phyloP scores from a whole-genome alignment of 1,140 invertebrate species.

The Drosophila fuyamai region DNA sequence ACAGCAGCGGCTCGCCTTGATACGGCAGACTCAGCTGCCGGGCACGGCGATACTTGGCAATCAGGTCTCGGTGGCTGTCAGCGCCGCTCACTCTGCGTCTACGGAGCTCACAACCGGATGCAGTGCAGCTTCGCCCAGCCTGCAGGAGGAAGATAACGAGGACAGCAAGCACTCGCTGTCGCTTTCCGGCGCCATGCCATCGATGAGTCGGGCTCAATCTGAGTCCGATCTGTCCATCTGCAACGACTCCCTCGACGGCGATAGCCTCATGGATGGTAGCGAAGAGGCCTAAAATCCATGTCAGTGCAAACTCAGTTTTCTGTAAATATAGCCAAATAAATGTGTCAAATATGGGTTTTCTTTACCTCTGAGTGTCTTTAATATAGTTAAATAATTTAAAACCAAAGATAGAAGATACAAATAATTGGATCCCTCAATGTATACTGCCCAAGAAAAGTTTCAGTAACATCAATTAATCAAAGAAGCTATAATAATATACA shows the following conservation, averaged over 20 bases:
- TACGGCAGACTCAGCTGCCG: constrained; percentile 87
- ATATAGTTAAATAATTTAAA: too few relatives aligned
- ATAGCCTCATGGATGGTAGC: constrained; percentile 77
- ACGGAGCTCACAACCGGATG: constrained; percentile 26
- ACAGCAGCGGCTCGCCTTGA: constrained; percentile 92
- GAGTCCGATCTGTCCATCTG: constrained; percentile 83
- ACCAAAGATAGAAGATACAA: too few relatives aligned
- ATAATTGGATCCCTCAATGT: too few relatives aligned
- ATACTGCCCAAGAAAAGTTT: too few relatives aligned
- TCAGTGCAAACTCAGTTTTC: constrained; percentile 13
- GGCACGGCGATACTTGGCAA: constrained; percentile 34
- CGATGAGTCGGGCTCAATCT: constrained; percentile 63
- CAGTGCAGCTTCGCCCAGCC: constrained; percentile 49
- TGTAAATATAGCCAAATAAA: constrained; percentile 76
- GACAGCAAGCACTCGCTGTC: constrained; percentile 74
- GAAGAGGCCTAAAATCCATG: constrained; percentile 65
- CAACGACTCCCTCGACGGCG: constrained; percentile 78
- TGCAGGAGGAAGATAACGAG: constrained; percentile 72
- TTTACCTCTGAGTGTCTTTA: background rate
- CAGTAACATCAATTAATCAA: too few relatives aligned
- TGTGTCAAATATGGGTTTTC: constrained; percentile 49
- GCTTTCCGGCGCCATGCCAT: constrained; percentile 39
- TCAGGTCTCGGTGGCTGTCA: constrained; percentile 7
- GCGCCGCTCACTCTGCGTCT: constrained; percentile 32
- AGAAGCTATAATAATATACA: background rate